Evolutionary conservation across 1,140 invertebrate species (phyloP), one percentile per base, ranked within the genome.

Genomic region (Sitobion miscanthi): DNA sequence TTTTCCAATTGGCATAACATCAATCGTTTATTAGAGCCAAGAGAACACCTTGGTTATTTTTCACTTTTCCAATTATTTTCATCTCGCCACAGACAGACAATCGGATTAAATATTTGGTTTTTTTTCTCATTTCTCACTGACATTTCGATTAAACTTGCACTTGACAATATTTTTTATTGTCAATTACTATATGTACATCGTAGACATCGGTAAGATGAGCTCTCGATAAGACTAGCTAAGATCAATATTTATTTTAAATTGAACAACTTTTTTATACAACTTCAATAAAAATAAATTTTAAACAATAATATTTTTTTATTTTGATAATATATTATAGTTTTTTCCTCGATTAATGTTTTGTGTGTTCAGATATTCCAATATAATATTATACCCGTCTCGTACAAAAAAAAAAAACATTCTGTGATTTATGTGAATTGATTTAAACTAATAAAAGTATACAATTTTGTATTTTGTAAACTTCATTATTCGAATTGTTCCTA

Each of bases 81-180:
- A 30, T 42, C 6, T 86, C 25, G 25, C 25, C 42, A 47, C 20
- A 88, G 86, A 47, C 20, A 88, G 86, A 49, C 86, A 49, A 47
- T 88, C 86, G 20, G n/a, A 88, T 35, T 86, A 86, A 86, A 52
- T 87, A n/a, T 77, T 77, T 49, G 47, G 52, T 87, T 87, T 87
- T 42, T 86, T 85, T 25, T 42, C 45, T 85, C 82, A 42, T 85
- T 38, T 85, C 4, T 30, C 5, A 52, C 30, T 87, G 45, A 49
- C 45, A 87, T 87, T 87, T 49, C 86, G 45, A 87, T 87, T 88
- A 88, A 88, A 88, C 7, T 87, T n/a, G 47, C 87, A 20, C n/a
- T 88, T n/a, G 47, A 52, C n/a, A 49, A 88, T 35, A 52, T 52
- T 23, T 52, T n/a, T 54, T 54, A 25, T 47, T 88, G 86, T n/a